A percentile compares a stretch with the other conserved stretches of the same genome.
Conservation (phyloP, 1,140 invertebrate genomes). For the Papilio dardanus region DNA sequence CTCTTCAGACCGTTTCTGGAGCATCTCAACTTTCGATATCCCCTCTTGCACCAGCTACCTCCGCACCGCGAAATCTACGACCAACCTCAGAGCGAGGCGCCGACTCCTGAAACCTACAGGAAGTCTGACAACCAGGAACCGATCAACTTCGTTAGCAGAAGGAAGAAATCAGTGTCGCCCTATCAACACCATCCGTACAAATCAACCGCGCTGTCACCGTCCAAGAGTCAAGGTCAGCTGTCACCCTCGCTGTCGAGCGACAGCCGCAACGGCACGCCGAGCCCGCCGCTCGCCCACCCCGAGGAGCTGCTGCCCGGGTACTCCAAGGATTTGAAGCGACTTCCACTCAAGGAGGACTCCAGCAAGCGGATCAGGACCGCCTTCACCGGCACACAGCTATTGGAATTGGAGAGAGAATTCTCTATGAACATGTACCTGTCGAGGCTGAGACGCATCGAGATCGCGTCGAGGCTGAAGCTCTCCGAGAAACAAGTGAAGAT, state of each 20-base stretch:
- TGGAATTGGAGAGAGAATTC: conserved; percentile 96
- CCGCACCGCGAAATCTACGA: conserved; percentile 64
- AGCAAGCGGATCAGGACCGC: conserved; percentile 94
- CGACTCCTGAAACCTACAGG: conserved; percentile 55
- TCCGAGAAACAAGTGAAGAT: conserved; percentile 98
- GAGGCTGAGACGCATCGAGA: conserved; percentile 93
- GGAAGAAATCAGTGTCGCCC: conserved; percentile 75
- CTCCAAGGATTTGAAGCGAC: conserved; percentile 68
- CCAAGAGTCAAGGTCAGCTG: conserved; percentile 71
- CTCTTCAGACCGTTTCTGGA: conserved; percentile 76
- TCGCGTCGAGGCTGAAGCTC: conserved; percentile 92
- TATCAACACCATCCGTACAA: conserved; percentile 77
- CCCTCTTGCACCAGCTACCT: conserved; percentile 67
- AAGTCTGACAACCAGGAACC: conserved; percentile 68
- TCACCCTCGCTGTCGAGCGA: conserved; percentile 72
- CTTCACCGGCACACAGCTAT: conserved; percentile 95
- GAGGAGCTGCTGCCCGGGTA: conserved; percentile 79
- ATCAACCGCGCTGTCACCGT: conserved; percentile 72
- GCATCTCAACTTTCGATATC: conserved; percentile 72
- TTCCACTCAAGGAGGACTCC: conserved; percentile 82
- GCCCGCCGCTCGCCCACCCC: conserved; percentile 81
- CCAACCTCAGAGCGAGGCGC: conserved; percentile 49
- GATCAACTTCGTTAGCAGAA: conserved; percentile 61
- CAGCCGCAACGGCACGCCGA: conserved; percentile 83
- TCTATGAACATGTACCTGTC: conserved; percentile 95